Conservation (phyloP, 2,888 invertebrate genomes). For the Meloe dianella region DNA sequence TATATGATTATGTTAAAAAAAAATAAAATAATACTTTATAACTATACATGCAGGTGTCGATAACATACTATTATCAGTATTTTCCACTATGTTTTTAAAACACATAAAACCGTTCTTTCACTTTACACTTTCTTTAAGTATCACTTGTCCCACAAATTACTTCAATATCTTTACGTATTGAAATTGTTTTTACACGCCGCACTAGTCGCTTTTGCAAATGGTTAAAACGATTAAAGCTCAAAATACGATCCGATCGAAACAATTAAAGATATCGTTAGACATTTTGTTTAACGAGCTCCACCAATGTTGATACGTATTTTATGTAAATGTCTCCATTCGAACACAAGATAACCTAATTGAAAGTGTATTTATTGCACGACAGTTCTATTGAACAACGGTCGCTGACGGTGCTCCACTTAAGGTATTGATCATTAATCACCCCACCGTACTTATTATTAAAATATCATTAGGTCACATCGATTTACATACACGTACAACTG, state of each 20-base stretch:
- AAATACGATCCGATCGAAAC: neutral
- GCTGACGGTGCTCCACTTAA: constrained; percentile 18
- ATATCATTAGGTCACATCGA: constrained; percentile 46
- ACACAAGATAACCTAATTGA: constrained; percentile 46
- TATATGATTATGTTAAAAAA: neutral
- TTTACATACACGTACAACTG: constrained; percentile 10
- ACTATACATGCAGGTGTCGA: neutral
- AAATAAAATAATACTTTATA: neutral
- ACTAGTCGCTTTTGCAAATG: neutral
- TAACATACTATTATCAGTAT: neutral
- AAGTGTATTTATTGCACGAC: constrained; percentile 32
- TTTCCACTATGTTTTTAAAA: too few relatives aligned
- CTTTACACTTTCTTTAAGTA: neutral
- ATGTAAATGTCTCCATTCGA: constrained; percentile 44
- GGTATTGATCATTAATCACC: constrained; percentile 45
- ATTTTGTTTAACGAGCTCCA: constrained; percentile 15
- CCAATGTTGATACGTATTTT: constrained; percentile 46
- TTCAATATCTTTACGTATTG: neutral
- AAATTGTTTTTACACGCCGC: neutral
- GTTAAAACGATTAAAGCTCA: neutral
- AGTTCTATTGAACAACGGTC: constrained; percentile 12
- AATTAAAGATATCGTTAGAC: constrained; percentile 15
- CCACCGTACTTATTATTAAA: constrained; percentile 48
- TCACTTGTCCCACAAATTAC: constrained; percentile 5
- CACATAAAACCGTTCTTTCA: too few relatives aligned